A percentile compares a stretch with the other conserved stretches of the same genome.
These are phyloP conservation scores for Xestia sexstrigata DNA, from an alignment of 2,888 invertebrate genomes.

Conservation along the genomic window DNA sequence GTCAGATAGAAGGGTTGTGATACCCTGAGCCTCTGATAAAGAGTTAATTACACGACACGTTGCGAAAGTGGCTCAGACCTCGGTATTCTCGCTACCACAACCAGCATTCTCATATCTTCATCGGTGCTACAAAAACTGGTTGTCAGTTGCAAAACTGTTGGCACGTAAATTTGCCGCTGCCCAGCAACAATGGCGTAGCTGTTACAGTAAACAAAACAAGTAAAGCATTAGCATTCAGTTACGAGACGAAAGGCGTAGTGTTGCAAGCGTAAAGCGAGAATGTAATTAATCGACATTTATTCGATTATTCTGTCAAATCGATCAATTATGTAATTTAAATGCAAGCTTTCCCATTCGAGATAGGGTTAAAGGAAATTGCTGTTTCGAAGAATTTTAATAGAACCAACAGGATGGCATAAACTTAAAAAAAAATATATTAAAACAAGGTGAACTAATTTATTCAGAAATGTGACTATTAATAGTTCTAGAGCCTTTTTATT, in stretches of 20 bases:
- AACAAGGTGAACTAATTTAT: slow-evolving; percentile 44
- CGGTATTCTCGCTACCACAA: slow-evolving; percentile 52
- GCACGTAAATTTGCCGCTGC: slow-evolving; percentile 76
- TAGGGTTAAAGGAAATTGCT: slow-evolving; percentile 41
- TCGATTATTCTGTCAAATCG: slow-evolving; percentile 73
- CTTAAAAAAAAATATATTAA: slow-evolving; percentile 42
- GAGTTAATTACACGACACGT: slow-evolving; percentile 73
- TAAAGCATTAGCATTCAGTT: slow-evolving; percentile 77
- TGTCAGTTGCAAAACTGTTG: slow-evolving; percentile 79
- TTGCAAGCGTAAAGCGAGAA: slow-evolving; percentile 69
- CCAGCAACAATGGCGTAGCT: slow-evolving; percentile 82
- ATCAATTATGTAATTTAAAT: slow-evolving; percentile 70
- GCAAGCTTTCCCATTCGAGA: slow-evolving; percentile 26
- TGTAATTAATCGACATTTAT: slow-evolving; percentile 75
- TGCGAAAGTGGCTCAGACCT: slow-evolving; percentile 68
- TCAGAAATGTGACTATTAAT: slow-evolving; percentile 30
- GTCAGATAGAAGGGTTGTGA: slow-evolving; percentile 74
- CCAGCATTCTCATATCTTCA: slow-evolving; percentile 83
- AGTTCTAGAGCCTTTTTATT: slow-evolving; percentile 24
- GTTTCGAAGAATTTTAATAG: slow-evolving; percentile 37
- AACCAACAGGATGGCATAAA: slow-evolving; percentile 52
- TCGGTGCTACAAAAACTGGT: slow-evolving; percentile 83
- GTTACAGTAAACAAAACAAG: slow-evolving; percentile 84
- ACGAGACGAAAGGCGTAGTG: slow-evolving; percentile 66
- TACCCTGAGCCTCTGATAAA: slow-evolving; percentile 71